Conservation (phyloP, 2,797 vertebrate species). For the Sebastolobus altivelis region DNA sequence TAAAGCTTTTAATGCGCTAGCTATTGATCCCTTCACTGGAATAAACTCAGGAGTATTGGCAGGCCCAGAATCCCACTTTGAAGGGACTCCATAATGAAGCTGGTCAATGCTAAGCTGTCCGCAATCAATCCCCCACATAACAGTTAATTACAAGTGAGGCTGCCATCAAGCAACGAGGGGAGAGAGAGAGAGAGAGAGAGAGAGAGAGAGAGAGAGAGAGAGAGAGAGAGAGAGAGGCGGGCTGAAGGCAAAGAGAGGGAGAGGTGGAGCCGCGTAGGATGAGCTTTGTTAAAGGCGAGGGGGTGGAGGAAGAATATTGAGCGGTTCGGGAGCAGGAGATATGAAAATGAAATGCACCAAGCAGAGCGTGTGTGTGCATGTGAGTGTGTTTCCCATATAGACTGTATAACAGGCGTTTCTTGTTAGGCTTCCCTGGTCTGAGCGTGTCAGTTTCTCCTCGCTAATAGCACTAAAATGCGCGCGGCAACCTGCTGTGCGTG, state of each 20-base stretch:
- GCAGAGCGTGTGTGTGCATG: slow-evolving; percentile 21
- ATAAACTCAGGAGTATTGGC: slow-evolving; percentile 89
- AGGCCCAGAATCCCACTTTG: slow-evolving; percentile 87
- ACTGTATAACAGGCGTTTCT: slow-evolving; percentile 39
- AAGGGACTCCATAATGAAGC: slow-evolving; percentile 90
- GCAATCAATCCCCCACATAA: slow-evolving; percentile 88
- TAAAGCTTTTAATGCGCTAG: slow-evolving; percentile 88
- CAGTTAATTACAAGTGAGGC: slow-evolving; percentile 88
- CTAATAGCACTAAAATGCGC: slow-evolving; percentile 49
- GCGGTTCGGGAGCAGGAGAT: slow-evolving; percentile 56
- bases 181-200: slow-evolving; percentile 38
- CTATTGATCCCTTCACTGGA: slow-evolving; percentile 85
- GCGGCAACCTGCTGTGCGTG: slow-evolving; percentile 17
- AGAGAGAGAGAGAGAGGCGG: slow-evolving; percentile 25
- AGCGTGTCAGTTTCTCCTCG: slow-evolving; percentile 36
- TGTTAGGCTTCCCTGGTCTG: slow-evolving; percentile 51
- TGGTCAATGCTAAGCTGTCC: slow-evolving; percentile 89
- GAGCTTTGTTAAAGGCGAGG: slow-evolving; percentile 68
- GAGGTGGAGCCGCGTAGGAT: slow-evolving; percentile 52
- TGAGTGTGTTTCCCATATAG: slow-evolving; percentile 39
- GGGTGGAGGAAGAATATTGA: slow-evolving; percentile 70
- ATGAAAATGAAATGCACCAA: slow-evolving; percentile 74
- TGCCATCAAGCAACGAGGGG: slow-evolving; percentile 76
- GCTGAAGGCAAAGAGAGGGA: slow-evolving; percentile 54
- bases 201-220: no score